Evolutionary conservation across 2,113 vertebrate genomes (phyloP).

Genomic region (Chlorodrepanis virens): DNA sequence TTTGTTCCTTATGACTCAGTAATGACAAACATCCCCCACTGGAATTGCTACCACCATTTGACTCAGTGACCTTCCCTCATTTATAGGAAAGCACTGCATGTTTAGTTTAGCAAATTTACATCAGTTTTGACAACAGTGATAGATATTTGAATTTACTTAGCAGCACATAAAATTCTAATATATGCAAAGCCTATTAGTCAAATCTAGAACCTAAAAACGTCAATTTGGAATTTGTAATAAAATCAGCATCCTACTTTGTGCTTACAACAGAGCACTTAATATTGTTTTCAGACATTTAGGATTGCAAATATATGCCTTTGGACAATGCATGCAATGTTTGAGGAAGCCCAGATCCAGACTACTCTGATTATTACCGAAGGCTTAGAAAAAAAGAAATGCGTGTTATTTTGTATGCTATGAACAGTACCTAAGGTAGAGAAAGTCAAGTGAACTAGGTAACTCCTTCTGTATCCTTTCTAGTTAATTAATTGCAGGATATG

Average conservation of each 20-base stretch:
- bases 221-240: not conserved
- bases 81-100: not conserved
- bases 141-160: slow-evolving; percentile 13
- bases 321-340: not conserved
- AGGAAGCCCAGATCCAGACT: not conserved
- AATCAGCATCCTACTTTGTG: not conserved
- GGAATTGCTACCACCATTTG: not conserved
- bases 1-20: not conserved
- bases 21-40: not conserved
- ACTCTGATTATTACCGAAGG: not conserved
- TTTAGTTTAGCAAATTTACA: not conserved
- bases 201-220: not conserved
- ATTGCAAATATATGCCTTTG: not conserved
- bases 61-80: not conserved
- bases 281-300: not conserved
- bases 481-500: not conserved
- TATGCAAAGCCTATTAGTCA: slow-evolving; percentile 9
- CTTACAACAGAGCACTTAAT: not conserved
- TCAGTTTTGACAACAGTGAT: not conserved
- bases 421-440: not conserved
- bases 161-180: not conserved
- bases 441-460: not conserved
- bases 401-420: not conserved
- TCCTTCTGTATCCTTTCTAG: not conserved
- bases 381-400: not conserved